These are phyloP conservation scores for Bilobella aurantiaca DNA, from an alignment of 1,140 invertebrate genomes.

Conservation along the genomic window DNA sequence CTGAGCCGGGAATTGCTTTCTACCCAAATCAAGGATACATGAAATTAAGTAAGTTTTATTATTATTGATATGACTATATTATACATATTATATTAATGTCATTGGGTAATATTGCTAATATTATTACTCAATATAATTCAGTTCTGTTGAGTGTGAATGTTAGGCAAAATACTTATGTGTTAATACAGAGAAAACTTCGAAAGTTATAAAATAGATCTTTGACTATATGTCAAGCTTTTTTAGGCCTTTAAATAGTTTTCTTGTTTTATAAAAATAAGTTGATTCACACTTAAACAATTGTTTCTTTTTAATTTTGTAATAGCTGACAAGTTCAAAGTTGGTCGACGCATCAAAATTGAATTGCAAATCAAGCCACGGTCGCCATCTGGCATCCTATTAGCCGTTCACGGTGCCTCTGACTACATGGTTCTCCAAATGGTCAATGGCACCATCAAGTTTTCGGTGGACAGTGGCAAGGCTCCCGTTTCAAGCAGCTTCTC, in stretches of 20 bases:
- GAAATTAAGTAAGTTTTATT: slow-evolving; percentile 47
- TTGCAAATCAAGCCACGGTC: slow-evolving; percentile 81
- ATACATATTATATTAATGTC: too few species aligned
- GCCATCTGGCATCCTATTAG: slow-evolving; percentile 58
- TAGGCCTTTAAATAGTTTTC: too few species aligned
- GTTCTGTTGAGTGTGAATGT: too few species aligned
- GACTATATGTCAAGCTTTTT: too few species aligned
- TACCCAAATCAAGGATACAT: slow-evolving; percentile 58
- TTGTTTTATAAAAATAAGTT: too few species aligned
- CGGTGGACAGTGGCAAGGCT: slow-evolving; percentile 73
- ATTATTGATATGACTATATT: background rate
- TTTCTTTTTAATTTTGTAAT: slow-evolving; percentile 12
- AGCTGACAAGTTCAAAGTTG: slow-evolving; percentile 66
- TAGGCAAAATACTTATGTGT: too few species aligned
- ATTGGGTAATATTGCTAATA: too few species aligned
- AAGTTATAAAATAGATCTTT: too few species aligned
- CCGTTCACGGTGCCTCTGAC: slow-evolving; percentile 63
- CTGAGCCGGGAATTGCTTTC: slow-evolving; percentile 85
- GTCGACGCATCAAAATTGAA: slow-evolving; percentile 62
- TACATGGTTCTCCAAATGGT: slow-evolving; percentile 78
- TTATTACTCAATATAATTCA: too few species aligned
- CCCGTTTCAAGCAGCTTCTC: slow-evolving; percentile 60
- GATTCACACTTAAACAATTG: background rate
- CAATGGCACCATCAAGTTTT: slow-evolving; percentile 66
- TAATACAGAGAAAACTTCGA: too few species aligned